These are phyloP conservation scores for Pimpla rufipes DNA, from an alignment of 2,888 invertebrate genomes.

Conservation along the genomic window DNA sequence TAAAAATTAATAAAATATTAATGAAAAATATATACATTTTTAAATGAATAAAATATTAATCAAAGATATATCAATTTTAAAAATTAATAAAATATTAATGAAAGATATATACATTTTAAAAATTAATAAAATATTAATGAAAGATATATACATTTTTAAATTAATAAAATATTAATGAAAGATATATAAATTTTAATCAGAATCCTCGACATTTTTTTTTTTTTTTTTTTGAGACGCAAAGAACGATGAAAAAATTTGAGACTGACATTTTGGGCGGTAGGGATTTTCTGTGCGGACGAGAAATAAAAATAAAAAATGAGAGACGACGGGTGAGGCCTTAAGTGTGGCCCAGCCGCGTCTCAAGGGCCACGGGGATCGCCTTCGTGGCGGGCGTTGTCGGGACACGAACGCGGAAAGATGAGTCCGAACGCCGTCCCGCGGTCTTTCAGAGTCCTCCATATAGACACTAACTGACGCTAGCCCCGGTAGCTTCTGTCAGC, in stretches of 20 bases:
- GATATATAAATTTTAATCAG: no score
- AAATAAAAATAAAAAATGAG: slow-evolving; percentile 26
- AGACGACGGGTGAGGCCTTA: not conserved
- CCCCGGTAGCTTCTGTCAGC: slow-evolving; percentile 76
- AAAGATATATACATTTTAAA: no score
- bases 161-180: no score
- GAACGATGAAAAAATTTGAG: slow-evolving; percentile 33
- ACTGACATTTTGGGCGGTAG: not conserved
- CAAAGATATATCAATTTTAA: no score
- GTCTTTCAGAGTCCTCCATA: slow-evolving; percentile 54
- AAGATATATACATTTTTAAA: no score
- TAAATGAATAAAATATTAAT: no score
- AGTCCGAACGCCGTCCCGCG: slow-evolving; percentile 71
- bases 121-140: no score
- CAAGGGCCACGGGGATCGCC: slow-evolving; percentile 38
- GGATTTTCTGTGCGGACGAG: slow-evolving; percentile 11
- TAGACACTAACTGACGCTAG: slow-evolving; percentile 66
- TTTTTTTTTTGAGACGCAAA: not conserved
- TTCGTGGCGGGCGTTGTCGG: slow-evolving; percentile 58
- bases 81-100: no score
- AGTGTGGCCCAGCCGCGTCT: slow-evolving; percentile 32
- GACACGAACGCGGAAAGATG: slow-evolving; percentile 51
- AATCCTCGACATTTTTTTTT: no score
- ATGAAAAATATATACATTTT: no score
- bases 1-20: no score